phyloP scores from a whole-genome alignment of 2,797 vertebrate genomes.

The Typhlichthys subterraneus region DNA sequence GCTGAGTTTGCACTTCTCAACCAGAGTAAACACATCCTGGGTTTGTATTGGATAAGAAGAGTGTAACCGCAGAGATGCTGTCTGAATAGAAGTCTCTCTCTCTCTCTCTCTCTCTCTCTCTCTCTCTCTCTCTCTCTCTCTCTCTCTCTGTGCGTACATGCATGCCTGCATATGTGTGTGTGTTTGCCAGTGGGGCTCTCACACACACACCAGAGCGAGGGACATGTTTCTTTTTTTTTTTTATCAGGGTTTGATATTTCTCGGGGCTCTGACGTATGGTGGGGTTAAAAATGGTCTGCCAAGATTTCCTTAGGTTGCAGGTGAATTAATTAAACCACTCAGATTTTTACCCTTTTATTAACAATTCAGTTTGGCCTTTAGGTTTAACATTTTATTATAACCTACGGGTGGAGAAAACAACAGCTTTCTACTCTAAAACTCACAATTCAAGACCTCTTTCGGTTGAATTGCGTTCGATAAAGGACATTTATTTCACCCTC shows the following conservation, averaged over 20 bases:
- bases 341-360: not conserved
- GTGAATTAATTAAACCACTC: not conserved
- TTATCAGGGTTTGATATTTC: not conserved
- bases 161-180: conserved; percentile 1
- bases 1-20: conserved; percentile 45
- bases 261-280: not conserved
- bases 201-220: not conserved
- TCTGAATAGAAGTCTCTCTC: not conserved
- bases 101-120: too few relatives aligned
- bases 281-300: not conserved
- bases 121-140: not conserved
- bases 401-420: too few relatives aligned
- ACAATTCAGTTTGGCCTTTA: too few relatives aligned
- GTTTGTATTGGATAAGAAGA: conserved; percentile 17
- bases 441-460: too few relatives aligned
- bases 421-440: too few relatives aligned
- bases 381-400: too few relatives aligned
- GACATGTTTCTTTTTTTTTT: not conserved
- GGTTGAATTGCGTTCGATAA: too few relatives aligned
- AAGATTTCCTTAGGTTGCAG: not conserved
- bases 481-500: too few relatives aligned
- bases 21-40: conserved; percentile 31
- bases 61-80: conserved; percentile 30
- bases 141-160: not conserved
- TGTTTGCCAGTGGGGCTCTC: conserved; percentile 6